Evolutionary conservation across 2,113 vertebrate genomes (phyloP).

Genomic region (Calidris pugnax): DNA sequence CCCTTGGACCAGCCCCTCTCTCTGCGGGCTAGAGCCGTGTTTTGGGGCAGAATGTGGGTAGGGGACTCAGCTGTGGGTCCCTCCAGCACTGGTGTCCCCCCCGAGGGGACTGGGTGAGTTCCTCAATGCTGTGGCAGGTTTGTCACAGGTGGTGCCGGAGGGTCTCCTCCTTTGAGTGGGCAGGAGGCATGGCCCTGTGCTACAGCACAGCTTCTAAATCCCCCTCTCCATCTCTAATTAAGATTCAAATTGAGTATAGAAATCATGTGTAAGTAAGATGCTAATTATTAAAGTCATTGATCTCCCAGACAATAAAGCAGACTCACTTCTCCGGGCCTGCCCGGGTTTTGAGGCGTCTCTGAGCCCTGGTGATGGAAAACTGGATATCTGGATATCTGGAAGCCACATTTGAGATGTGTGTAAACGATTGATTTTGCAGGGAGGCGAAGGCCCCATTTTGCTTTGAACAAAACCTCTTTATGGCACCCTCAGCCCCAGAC

Average conservation of each 20-base stretch:
- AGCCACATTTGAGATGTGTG: not conserved
- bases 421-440: not conserved
- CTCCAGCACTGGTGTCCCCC: accelerated
- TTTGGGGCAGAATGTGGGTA: not conserved
- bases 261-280: conserved; percentile 65
- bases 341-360: not conserved
- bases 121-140: not conserved
- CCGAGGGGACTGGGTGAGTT: accelerated
- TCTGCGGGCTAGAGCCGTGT: not conserved
- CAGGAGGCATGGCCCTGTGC: not conserved
- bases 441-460: not conserved
- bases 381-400: not conserved
- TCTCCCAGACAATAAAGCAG: conserved; percentile 58
- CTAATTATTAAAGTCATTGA: conserved; percentile 67
- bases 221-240: conserved; percentile 47
- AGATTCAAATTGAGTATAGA: conserved; percentile 54
- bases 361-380: not conserved
- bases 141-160: not conserved
- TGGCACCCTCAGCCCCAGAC: not conserved
- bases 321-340: not conserved
- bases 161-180: not conserved
- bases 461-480: not conserved
- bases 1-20: not conserved
- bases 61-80: not conserved
- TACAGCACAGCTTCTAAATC: not conserved